Evolutionary conservation across 2,888 invertebrate genomes (phyloP), one percentile per base, ranked within the genome.

Genomic region (Trissoscelio sp.): DNA sequence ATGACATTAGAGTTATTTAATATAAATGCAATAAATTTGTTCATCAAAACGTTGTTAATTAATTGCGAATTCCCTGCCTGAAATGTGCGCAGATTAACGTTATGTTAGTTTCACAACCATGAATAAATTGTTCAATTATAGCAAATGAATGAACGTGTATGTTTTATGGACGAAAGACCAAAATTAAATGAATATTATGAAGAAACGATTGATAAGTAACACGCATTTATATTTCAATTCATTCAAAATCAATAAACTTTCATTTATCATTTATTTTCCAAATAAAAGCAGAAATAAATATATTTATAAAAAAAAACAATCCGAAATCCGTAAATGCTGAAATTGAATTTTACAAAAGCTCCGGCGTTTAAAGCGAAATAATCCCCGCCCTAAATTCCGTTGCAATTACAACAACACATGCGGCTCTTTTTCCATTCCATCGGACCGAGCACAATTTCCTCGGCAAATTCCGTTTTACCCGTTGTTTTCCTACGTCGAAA

Each of bases 401-500:
- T 7, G 55, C 66, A 74, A 74, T 74, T 66, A 74, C 74, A 58
- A 51, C 73, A 51, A 57, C 75, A 75, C 66, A 75, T 75, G 67
- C 51, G 75, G 67, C 75, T 67, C 75, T 69, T 60, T 51, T 51
- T 67, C 66, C 60, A 60, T 77, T 67, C 42, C 60, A 69, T 77
- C 58, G 53, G 67, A 60, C 60, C 16, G 24, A 31, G 53, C 55
- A 20, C 75, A 60, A 77, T 77, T 77, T 75, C 51, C 75, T 12
- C 37, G 24, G 34, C 20, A 4, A 48, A 57, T 55, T 73, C 64
- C 51, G 37, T 66, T 48, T 64, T 16, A 22, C 1, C 24, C 46
- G 67, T 42, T 67, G 58, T 77, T 69, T 69, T 53, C 53, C 22
- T 51, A 20, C 31, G 53, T 11, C 24, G 34, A 37, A 64, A 37